These are phyloP conservation scores for Enteromius argenteus DNA, from an alignment of 2,797 vertebrate genomes.

Conservation along the genomic window DNA sequence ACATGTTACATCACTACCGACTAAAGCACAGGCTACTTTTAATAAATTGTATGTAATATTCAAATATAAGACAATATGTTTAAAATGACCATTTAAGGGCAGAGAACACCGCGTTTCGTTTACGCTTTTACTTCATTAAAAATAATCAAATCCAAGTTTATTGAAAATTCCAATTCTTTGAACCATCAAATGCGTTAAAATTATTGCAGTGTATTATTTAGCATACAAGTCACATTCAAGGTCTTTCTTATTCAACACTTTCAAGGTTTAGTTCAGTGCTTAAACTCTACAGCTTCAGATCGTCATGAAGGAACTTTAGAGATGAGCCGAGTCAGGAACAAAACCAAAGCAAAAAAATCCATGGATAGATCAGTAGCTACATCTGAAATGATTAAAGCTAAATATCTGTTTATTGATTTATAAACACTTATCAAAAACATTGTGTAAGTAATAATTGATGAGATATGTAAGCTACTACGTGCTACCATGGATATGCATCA, in stretches of 20 bases:
- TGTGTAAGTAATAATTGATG: conserved; percentile 78
- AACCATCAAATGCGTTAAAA: neutral
- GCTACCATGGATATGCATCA: conserved; percentile 75
- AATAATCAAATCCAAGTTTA: neutral
- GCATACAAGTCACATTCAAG: neutral
- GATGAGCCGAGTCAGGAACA: neutral
- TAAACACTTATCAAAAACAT: conserved; percentile 80
- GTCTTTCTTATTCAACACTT: neutral
- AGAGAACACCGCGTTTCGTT: neutral
- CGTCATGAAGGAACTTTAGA: conserved; percentile 8
- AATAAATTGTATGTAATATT: neutral
- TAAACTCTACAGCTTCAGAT: neutral
- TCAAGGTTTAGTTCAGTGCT: neutral
- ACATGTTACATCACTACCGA: neutral
- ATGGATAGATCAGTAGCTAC: conserved; percentile 74
- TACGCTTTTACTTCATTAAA: neutral
- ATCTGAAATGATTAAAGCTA: conserved; percentile 78
- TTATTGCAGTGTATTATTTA: neutral
- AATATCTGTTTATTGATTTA: conserved; percentile 76
- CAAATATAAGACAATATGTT: neutral
- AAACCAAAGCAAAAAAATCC: conserved; percentile 64
- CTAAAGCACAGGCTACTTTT: neutral
- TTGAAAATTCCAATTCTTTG: neutral
- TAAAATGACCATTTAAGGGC: neutral
- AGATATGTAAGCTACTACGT: conserved; percentile 64